A percentile compares a stretch with the other conserved stretches of the same genome.
Evolutionary conservation across 2,888 invertebrate species (phyloP).

Genomic region (Liopterus haemorrhoidalis): DNA sequence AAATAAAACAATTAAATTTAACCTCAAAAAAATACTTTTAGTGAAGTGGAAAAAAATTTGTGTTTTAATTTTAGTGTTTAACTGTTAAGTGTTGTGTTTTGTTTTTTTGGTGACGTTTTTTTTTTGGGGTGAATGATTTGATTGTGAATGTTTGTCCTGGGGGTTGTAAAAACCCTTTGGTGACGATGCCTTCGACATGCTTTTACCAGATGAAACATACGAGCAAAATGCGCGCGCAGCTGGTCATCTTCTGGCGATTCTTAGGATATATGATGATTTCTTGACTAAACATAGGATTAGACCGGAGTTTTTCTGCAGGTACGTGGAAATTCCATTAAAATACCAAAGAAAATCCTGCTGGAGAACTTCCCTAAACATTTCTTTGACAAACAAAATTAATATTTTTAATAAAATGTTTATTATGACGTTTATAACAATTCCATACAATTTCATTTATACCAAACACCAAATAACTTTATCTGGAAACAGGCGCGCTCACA

Average conservation of each 20-base stretch:
- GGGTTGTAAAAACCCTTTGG: conserved; percentile 22
- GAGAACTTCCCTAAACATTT: too few species aligned
- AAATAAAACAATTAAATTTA: background rate
- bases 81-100: background rate
- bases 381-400: too few species aligned
- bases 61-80: background rate
- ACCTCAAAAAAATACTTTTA: background rate
- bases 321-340: too few species aligned
- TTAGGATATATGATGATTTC: conserved; percentile 58
- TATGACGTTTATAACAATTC: too few species aligned
- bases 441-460: too few species aligned
- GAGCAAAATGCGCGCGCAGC: conserved; percentile 51
- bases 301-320: conserved; percentile 72
- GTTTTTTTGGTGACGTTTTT: too few species aligned
- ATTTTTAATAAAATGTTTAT: too few species aligned
- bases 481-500: too few species aligned
- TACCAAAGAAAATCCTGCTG: too few species aligned
- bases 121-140: background rate
- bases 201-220: conserved; percentile 76
- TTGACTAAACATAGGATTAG: conserved; percentile 61
- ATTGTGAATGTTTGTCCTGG: background rate
- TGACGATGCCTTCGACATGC: conserved; percentile 49
- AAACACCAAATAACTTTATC: too few species aligned
- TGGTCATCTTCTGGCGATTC: conserved; percentile 45
- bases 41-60: conserved; percentile 13